Evolutionary conservation across 2,113 vertebrate genomes (phyloP).

Genomic region (Brachyistius frenatus): DNA sequence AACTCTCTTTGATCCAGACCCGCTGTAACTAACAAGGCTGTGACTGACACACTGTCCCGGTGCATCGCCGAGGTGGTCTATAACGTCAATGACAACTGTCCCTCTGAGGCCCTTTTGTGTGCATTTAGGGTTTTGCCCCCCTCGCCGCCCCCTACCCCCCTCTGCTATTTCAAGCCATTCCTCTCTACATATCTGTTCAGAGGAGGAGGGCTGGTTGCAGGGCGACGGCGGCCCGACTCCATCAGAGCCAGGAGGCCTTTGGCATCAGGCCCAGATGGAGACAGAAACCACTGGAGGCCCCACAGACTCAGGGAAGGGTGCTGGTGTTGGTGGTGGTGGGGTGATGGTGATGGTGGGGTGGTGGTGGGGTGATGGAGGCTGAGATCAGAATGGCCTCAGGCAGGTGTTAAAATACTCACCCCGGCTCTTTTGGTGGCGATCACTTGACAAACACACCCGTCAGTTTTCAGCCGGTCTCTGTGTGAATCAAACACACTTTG

Average conservation of each 20-base stretch:
- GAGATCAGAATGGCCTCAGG: constrained; percentile 84
- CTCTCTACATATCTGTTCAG: constrained; percentile 48
- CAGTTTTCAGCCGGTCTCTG: constrained; percentile 54
- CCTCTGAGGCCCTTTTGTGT: constrained; percentile 59
- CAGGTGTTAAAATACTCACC: constrained; percentile 88
- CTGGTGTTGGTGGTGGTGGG: background rate
- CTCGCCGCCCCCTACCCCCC: background rate
- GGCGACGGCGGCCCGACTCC: constrained; percentile 70
- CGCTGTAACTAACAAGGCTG: constrained; percentile 36
- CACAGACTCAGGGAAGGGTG: constrained; percentile 21
- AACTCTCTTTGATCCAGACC: constrained; percentile 34
- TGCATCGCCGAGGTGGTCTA: constrained; percentile 46
- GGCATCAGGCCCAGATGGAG: constrained; percentile 84
- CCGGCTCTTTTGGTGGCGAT: constrained; percentile 83
- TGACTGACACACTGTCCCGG: constrained; percentile 46
- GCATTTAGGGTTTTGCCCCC: constrained; percentile 51
- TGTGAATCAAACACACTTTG: constrained; percentile 5
- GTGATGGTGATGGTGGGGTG: constrained; percentile 24
- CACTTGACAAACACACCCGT: constrained; percentile 82
- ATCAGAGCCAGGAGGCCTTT: constrained; percentile 80
- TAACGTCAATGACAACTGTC: constrained; percentile 71
- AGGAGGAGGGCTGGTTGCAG: constrained; percentile 74
- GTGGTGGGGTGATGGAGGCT: constrained; percentile 53
- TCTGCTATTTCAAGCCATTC: constrained; percentile 57
- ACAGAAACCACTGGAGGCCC: constrained; percentile 82